Conservation (phyloP, 2,797 vertebrate genomes). For the Falco rusticolus region DNA sequence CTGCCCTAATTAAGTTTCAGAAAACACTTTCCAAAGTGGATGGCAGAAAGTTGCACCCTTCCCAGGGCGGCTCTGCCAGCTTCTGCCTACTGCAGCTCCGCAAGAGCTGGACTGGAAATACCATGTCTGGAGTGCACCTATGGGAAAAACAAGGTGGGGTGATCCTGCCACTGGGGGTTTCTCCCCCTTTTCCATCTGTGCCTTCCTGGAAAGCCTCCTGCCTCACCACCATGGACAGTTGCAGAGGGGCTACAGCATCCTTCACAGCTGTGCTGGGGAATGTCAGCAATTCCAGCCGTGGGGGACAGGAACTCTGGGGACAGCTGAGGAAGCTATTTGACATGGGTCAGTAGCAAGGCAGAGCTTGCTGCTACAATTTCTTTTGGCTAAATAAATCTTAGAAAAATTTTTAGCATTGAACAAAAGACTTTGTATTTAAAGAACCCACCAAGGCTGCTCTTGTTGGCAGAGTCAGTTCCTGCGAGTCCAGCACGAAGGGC, state of each 20-base stretch:
- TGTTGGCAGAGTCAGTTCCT: neutral
- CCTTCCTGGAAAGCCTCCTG: neutral
- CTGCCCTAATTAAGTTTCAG: neutral
- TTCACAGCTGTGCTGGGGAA: neutral
- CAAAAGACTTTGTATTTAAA: neutral
- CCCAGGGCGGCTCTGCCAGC: neutral
- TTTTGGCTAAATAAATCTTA: neutral
- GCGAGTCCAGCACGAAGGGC: accelerated
- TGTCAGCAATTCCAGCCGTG: conserved; percentile 16
- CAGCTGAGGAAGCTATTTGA: conserved; percentile 31
- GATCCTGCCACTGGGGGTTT: accelerated
- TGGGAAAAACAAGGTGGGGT: neutral
- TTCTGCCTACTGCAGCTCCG: neutral
- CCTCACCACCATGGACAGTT: neutral
- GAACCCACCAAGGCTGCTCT: neutral
- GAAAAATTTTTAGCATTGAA: neutral
- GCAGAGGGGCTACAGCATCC: neutral
- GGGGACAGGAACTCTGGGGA: neutral
- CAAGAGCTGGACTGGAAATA: neutral
- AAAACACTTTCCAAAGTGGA: neutral
- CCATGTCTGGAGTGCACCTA: accelerated
- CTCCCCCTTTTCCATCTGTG: accelerated
- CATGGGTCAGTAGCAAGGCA: neutral
- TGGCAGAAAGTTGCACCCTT: neutral
- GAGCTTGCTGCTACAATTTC: neutral